Evolutionary conservation across 1,140 invertebrate species (phyloP), one percentile per base, ranked within the genome.

Genomic region (Heterodera schachtii): DNA sequence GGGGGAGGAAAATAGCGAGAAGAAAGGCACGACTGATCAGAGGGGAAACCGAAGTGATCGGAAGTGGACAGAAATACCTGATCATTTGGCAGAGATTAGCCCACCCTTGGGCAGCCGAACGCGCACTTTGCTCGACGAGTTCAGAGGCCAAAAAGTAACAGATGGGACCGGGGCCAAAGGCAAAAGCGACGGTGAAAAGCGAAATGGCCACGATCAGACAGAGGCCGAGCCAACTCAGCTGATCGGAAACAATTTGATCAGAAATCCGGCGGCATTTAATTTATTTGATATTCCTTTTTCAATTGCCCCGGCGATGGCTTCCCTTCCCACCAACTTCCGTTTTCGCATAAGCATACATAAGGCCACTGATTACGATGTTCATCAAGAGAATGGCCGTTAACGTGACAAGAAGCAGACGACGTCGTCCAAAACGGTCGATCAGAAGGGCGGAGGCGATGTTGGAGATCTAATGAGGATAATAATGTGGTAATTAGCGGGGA

Each of bases 61-160:
- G 8, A 75, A 11, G 11, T n/a, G 57, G 49, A 13, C 21, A 67
- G 9, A 16, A n/a, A 52, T 47, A 79, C 84, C 75, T 76, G 46
- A 80, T 75, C 86, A 87, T 87, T 52, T 87, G 87, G n/a, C 87
- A 78, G 19, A 88, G 77, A 78, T 79, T 86, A 16, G 86, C 84
- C 86, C 87, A 88, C 67, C 84, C 81, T 81, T 88, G 87, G 3
- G 80, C 84, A 16, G 88, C 87, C 60, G 87, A 87, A 57, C 88
- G 73, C 21, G 87, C 86, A n/a, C 84, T 82, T 77, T 89, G 87
- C 43, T 81, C 83, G 52, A 88, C 81, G 71, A 88, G 60, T 79
- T 88, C 87, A 16, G 87, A 76, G 11, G 88, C 86, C 69, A 88
- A 86, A 57, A 88, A 88, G 73, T 82, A 88, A 73, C 84, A 89